These are phyloP conservation scores for Neotragus pygmaeus DNA, from an alignment of 2,113 vertebrate genomes.

Conservation along the genomic window DNA sequence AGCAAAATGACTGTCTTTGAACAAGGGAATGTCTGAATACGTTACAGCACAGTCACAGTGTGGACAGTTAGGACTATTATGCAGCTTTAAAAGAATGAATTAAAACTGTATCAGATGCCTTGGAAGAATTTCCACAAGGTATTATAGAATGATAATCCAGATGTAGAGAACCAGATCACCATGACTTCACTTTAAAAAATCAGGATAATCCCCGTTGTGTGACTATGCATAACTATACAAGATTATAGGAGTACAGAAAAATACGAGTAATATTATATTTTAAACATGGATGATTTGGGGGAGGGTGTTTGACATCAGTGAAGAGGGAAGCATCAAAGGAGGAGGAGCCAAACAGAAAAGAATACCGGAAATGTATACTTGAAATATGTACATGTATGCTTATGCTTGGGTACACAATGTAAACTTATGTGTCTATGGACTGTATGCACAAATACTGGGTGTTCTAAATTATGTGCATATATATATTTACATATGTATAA, in stretches of 20 bases:
- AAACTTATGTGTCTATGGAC: background rate
- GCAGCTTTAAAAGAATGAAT: background rate
- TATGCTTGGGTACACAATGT: background rate
- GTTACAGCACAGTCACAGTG: background rate
- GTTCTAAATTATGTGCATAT: background rate
- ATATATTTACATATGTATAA: background rate
- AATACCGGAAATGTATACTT: background rate
- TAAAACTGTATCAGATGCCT: background rate
- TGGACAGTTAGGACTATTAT: background rate
- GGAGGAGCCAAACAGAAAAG: background rate
- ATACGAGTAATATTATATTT: background rate
- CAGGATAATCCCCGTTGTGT: background rate
- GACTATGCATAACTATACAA: background rate
- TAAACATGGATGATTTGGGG: background rate
- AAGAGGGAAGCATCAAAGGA: background rate
- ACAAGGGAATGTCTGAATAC: background rate
- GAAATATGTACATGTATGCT: background rate
- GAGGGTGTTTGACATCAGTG: background rate
- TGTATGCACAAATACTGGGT: background rate
- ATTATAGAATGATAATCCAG: background rate
- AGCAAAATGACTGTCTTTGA: background rate
- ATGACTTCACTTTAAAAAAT: constrained; percentile 16
- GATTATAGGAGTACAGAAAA: background rate
- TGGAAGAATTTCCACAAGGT: background rate
- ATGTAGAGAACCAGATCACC: background rate